Evolutionary conservation across 2,113 vertebrate species (phyloP).

Genomic region (Tympanuchus pallidicinctus): DNA sequence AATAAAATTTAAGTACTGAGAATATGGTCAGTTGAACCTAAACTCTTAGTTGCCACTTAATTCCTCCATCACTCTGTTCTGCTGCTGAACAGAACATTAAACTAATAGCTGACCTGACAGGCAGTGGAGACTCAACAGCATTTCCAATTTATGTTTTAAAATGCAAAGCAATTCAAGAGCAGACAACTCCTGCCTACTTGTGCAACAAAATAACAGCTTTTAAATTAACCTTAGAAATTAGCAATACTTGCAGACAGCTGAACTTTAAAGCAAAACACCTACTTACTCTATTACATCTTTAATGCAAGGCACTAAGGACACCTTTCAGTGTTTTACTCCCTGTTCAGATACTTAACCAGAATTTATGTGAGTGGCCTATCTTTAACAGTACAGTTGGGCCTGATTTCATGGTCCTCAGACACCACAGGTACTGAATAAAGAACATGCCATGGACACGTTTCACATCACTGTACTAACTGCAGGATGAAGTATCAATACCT

Average conservation of each 20-base stretch:
- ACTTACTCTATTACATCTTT: background rate
- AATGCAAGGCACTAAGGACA: background rate
- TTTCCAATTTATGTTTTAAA: constrained; percentile 18
- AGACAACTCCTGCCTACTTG: background rate
- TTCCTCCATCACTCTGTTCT: constrained; percentile 1
- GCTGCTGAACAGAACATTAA: background rate
- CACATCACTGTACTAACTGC: background rate
- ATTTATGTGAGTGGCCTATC: background rate
- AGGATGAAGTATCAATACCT: background rate
- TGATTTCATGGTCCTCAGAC: background rate
- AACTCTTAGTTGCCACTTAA: background rate
- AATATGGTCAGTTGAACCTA: background rate
- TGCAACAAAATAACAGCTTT: constrained; percentile 23
- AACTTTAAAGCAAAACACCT: constrained; percentile 19
- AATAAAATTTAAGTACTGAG: background rate
- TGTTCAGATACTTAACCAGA: background rate
- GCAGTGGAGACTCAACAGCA: background rate
- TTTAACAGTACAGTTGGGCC: background rate
- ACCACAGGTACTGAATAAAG: no score
- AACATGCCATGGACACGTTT: background rate
- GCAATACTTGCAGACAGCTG: background rate
- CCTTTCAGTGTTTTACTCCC: background rate
- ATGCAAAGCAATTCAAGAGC: constrained; percentile 29
- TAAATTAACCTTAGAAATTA: constrained; percentile 19
- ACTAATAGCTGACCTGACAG: background rate